Base-by-base conservation (phyloP, 30 jellyfish, hydroid and myxozoan species). In the Cassiopea xamachana region DNA sequence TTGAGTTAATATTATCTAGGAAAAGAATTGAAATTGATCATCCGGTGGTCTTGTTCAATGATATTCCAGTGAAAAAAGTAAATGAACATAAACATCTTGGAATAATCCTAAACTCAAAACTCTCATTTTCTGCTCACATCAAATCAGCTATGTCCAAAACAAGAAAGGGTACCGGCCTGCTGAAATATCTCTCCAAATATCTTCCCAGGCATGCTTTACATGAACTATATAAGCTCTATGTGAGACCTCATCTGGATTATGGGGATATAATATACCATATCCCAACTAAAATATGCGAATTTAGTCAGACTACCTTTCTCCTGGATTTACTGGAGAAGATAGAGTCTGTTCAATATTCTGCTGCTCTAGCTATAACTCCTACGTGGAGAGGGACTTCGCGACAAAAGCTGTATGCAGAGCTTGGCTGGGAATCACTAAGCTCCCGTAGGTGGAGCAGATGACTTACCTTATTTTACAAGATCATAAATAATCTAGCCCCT, bases 41-140 rank as follows among this genome's bases (percentile, higher is more conserved):
- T 90, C 97, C 92, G 48, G 89, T 58, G 69, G 75, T 89, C 48
- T 55, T 58, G 74, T 90, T 90, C 75, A 82, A 90, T 68, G 75
- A 82, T 51, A 75, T 61, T 46, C 87, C 97, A 46, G 80, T 90
- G 81, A 67, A 48, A 59, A 77, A 77, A 76, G 88, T 77, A 46
- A 67, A 60, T 46, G 83, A 73, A 61, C 93, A 90, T 77, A 82
- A 89, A 81, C 96, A 89, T 81, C 68, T 89, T 39, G 96, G 96
- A 13, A 58, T 89, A 14, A 80, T 89, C 70, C 92, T 89, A 45
- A 89, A 89, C 68, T 72, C 92, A 47, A 89, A 81, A 80, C 86
- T 87, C 43, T 69, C 92, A 12, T 84, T 84, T 74, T 84, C 85
- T 46, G 86, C 92, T 71, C 92, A 70, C 59, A 73, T 69, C 75